Evolutionary conservation across 1,140 invertebrate genomes (phyloP), one percentile per base, ranked within the genome.

Genomic region (Panagrolaimus sp.): DNA sequence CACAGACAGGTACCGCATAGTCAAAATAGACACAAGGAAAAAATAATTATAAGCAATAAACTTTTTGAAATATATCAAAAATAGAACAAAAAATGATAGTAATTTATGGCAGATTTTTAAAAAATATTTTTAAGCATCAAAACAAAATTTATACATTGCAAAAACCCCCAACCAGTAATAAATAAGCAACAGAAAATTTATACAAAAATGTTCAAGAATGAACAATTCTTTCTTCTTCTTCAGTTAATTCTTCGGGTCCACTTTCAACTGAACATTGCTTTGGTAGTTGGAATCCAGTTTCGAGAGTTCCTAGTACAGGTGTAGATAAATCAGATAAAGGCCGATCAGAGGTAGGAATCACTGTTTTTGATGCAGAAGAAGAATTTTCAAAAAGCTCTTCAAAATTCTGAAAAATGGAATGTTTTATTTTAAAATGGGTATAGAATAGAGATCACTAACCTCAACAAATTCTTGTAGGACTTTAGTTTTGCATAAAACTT

Each of bases 401-500:
- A 21, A 58, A 58, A 12, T 21, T 58, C 52, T 58, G 17, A 58
- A 58, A 58, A 2, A 24, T 6, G 7, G 1, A 3, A 26, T n/a
- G 2, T 1, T 10, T 10, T 26, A 21, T 58, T 5, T 0, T 12
- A 2, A n/a, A 58, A 21, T 58, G 15, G 17, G n/a, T 8, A 0
- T 21, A 17, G 14, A 58, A 24, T 10, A 0, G 28, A 12, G 15
- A 26, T 15, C 7, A 68, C 70, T 73, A n/a, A 75, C 74, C 43
- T 75, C 74, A 71, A 75, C 70, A 63, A 75, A 75, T 21, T 38
- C 43, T 38, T 75, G 74, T 43, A 75, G 52, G 4, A 72, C 71
- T 47, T 65, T 55, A 0, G 74, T 43, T 65, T 75, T 76, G 72
- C 76, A 76, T 24, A 78, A 48, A 9, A 76, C 75, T 28, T 78